Evolutionary conservation across 2,797 vertebrate species (phyloP).

Genomic region (Peromyscus eremicus): DNA sequence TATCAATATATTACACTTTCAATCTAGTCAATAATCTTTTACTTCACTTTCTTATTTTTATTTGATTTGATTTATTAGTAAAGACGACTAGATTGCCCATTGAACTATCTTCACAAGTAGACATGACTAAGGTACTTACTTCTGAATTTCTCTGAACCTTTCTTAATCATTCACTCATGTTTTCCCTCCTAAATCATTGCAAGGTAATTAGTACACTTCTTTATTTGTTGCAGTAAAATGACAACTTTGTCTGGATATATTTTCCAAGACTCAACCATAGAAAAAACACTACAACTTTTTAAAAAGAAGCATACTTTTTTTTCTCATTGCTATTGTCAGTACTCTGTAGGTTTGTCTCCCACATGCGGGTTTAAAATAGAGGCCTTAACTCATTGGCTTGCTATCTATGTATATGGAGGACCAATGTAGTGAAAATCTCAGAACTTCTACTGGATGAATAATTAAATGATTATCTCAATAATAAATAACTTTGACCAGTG

Average conservation of each 20-base stretch:
- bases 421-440: neutral
- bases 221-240: neutral
- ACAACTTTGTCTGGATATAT: neutral
- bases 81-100: neutral
- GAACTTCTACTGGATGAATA: neutral
- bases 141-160: neutral
- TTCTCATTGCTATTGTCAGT: neutral
- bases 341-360: neutral
- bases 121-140: neutral
- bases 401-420: neutral
- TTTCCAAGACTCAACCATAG: constrained; percentile 39
- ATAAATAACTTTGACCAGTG: neutral
- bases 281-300: neutral
- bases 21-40: constrained; percentile 38
- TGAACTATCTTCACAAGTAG: constrained; percentile 57
- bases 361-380: neutral
- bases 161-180: neutral
- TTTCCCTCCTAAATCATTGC: neutral
- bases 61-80: neutral
- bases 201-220: neutral
- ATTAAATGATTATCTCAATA: neutral
- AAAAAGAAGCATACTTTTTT: neutral
- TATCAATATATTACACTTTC: constrained; percentile 36
- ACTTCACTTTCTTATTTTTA: constrained; percentile 38
- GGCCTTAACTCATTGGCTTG: neutral